These are phyloP conservation scores for Incurvaria masculella DNA, from an alignment of 2,888 invertebrate genomes.

Conservation along the genomic window DNA sequence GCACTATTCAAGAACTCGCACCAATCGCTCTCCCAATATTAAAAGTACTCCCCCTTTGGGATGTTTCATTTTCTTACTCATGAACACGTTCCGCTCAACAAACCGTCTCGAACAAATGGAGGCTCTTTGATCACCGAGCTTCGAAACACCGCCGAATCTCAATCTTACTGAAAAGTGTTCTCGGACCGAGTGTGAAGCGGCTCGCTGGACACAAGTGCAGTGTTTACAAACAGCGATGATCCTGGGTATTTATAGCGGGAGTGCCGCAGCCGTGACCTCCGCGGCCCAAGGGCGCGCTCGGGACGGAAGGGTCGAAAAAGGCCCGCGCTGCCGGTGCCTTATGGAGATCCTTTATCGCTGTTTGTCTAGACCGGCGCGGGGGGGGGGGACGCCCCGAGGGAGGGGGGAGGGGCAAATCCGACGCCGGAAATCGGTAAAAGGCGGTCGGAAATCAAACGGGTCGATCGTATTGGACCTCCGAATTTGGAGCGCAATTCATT, in stretches of 20 bases:
- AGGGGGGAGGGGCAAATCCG: not conserved
- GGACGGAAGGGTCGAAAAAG: slow-evolving; percentile 10
- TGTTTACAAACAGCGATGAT: slow-evolving; percentile 1
- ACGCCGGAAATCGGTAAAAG: not conserved
- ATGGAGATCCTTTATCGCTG: slow-evolving; percentile 15
- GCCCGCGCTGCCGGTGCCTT: slow-evolving; percentile 6
- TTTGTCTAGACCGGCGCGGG: slow-evolving; percentile 17
- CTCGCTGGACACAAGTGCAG: not conserved
- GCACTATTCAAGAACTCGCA: too few species aligned
- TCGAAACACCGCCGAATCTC: too few species aligned
- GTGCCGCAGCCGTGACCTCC: slow-evolving; percentile 11
- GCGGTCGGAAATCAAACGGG: not conserved
- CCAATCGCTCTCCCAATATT: too few species aligned
- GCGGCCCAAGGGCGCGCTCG: slow-evolving; percentile 1
- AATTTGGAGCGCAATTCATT: not conserved
- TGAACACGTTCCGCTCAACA: too few species aligned
- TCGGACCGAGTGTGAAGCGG: not conserved
- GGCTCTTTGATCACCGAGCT: too few species aligned
- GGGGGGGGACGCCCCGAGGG: not conserved
- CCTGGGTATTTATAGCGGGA: slow-evolving; percentile 7
- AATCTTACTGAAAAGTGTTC: too few species aligned
- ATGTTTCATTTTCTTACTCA: too few species aligned
- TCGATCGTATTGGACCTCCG: not conserved
- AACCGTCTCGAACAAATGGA: too few species aligned
- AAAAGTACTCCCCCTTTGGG: too few species aligned